These are phyloP conservation scores for Aphelinus atriplicis DNA, from an alignment of 1,140 invertebrate genomes.

Conservation along the genomic window DNA sequence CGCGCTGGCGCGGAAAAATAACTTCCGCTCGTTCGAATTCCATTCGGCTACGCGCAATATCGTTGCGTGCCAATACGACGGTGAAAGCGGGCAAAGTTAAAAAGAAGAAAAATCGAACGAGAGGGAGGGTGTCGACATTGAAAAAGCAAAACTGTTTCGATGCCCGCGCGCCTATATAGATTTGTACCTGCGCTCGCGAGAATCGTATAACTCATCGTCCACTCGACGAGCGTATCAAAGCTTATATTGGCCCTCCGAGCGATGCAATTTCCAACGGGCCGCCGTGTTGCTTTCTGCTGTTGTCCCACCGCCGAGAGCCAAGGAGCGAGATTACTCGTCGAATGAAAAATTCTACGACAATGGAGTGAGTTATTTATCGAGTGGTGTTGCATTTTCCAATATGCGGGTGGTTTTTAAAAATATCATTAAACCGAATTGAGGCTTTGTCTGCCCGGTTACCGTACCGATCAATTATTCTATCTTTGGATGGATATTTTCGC, in stretches of 20 bases:
- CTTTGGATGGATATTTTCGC: no score
- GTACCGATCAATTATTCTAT: no score
- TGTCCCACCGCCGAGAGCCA: neutral
- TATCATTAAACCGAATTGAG: no score
- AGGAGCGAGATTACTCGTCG: conserved; percentile 7
- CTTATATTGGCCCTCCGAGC: conserved; percentile 36
- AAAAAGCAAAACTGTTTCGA: conserved; percentile 32
- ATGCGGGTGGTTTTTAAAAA: no score
- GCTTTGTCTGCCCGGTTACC: no score
- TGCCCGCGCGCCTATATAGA: conserved; percentile 22
- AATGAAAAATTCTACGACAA: conserved; percentile 4
- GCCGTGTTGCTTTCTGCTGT: no score
- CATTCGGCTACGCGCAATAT: conserved; percentile 11
- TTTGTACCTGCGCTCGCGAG: conserved; percentile 17
- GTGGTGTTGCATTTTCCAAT: no score
- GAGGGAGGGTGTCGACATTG: conserved; percentile 25
- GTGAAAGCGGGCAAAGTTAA: conserved; percentile 3
- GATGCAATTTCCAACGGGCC: conserved; percentile 31
- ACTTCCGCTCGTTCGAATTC: conserved; percentile 20
- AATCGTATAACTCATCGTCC: conserved; percentile 35
- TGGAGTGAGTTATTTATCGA: no score
- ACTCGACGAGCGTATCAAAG: conserved; percentile 33
- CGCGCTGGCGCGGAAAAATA: conserved; percentile 30
- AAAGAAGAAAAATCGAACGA: neutral
- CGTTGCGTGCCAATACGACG: neutral